A percentile compares a stretch with the other conserved stretches of the same genome.
Conservation (phyloP, 1,140 invertebrate species). For the Drosophila tani region DNA sequence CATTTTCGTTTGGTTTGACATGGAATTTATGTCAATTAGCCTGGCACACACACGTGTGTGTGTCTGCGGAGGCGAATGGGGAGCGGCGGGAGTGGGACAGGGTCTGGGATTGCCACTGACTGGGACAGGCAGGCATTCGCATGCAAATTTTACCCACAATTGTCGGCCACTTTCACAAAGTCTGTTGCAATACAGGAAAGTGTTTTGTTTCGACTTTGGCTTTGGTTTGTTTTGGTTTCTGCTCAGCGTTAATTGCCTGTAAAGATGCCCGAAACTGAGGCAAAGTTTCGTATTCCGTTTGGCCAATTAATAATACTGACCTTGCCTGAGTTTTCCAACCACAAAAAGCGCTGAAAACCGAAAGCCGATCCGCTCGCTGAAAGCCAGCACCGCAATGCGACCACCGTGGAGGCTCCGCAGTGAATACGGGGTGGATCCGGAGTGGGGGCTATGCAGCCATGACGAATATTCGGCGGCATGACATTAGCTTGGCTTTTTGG, state of each 20-base stretch:
- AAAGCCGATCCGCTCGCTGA: conserved; percentile 59
- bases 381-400: conserved; percentile 43
- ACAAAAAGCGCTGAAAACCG: conserved; percentile 42
- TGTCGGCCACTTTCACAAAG: conserved; percentile 75
- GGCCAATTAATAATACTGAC: conserved; percentile 81
- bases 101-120: not conserved
- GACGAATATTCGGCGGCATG: conserved; percentile 80
- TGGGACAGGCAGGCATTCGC: conserved; percentile 42
- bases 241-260: conserved; percentile 75
- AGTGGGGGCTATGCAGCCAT: conserved; percentile 70
- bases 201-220: conserved; percentile 52
- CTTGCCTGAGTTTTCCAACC: conserved; percentile 71
- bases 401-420: conserved; percentile 28
- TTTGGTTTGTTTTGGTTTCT: conserved; percentile 43
- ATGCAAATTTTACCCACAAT: conserved; percentile 73
- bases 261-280: conserved; percentile 70
- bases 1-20: conserved; percentile 64
- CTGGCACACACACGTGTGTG: conserved; percentile 61
- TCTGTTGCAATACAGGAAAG: conserved; percentile 78
- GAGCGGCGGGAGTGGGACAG: conserved; percentile 8
- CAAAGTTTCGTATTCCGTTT: conserved; percentile 42
- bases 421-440: conserved; percentile 11
- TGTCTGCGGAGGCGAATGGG: conserved; percentile 14
- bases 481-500: conserved; percentile 79
- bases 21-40: conserved; percentile 81